Conservation (phyloP, 2,888 invertebrate genomes). For the Heterodera filipjevi region DNA sequence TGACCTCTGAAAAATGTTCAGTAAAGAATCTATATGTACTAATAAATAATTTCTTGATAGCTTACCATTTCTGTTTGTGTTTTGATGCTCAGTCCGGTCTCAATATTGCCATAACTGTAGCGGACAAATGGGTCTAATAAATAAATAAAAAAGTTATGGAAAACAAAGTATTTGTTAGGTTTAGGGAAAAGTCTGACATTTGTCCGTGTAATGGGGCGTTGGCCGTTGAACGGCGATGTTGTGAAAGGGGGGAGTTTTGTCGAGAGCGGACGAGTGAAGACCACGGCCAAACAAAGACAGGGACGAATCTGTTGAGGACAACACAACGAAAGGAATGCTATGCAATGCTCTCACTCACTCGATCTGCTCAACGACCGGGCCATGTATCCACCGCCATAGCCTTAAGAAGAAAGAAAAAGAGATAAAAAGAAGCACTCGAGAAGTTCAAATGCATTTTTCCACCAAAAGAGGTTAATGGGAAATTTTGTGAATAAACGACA, state of each 20-base stretch:
- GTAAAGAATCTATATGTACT: background rate
- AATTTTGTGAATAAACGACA: background rate
- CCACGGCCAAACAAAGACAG: slow-evolving; percentile 56
- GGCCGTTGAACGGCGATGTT: slow-evolving; percentile 62
- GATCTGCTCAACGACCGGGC: slow-evolving; percentile 59
- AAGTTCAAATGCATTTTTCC: too few relatives aligned
- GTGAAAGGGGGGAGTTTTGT: slow-evolving; percentile 58
- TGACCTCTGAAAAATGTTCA: slow-evolving; percentile 44
- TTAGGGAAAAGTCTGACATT: slow-evolving; percentile 37
- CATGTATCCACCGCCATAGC: slow-evolving; percentile 64
- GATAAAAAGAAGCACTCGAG: too few relatives aligned
- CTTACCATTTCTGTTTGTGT: slow-evolving; percentile 60
- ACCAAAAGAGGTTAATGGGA: too few relatives aligned
- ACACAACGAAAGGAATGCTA: background rate
- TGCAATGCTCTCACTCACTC: slow-evolving; percentile 45
- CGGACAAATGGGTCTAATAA: slow-evolving; percentile 55
- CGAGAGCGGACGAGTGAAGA: slow-evolving; percentile 55
- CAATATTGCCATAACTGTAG: slow-evolving; percentile 56
- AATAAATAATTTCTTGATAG: background rate
- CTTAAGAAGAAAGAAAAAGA: slow-evolving; percentile 41
- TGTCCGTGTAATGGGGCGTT: slow-evolving; percentile 61
- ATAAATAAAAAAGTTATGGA: too few relatives aligned
- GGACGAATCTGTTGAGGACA: slow-evolving; percentile 46
- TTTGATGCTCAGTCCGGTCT: slow-evolving; percentile 53
- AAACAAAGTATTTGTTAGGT: too few relatives aligned